Conservation (phyloP, 2,888 invertebrate genomes). For the Rhaphigaster nebulosa region DNA sequence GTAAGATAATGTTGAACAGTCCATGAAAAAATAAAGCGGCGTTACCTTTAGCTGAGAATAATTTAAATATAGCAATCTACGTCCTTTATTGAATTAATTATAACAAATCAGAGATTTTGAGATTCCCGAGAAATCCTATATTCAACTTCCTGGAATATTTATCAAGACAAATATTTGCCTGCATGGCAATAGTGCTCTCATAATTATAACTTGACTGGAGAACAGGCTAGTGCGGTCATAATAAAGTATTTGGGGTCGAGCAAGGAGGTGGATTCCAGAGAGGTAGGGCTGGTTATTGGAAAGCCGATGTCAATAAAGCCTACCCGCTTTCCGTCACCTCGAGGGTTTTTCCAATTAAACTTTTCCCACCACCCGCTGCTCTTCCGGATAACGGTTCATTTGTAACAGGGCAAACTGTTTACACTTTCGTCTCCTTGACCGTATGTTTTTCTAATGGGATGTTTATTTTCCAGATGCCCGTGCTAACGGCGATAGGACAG, state of each 20-base stretch:
- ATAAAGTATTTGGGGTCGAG: conserved; percentile 12
- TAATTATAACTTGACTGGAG: not conserved
- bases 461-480: not conserved
- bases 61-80: too few relatives aligned
- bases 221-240: conserved; percentile 17
- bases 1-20: too few relatives aligned
- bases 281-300: conserved; percentile 23
- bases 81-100: too few relatives aligned
- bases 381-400: not conserved
- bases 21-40: too few relatives aligned
- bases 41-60: too few relatives aligned
- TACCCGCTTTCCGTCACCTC: conserved; percentile 19
- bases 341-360: not conserved
- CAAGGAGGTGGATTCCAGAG: not conserved
- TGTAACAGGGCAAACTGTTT: not conserved
- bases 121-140: too few relatives aligned
- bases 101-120: too few relatives aligned
- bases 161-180: not conserved
- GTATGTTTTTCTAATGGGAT: not conserved
- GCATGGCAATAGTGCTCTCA: not conserved
- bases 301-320: conserved; percentile 31
- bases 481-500: not conserved
- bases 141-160: not conserved
- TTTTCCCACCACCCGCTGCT: not conserved
- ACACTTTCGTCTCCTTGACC: not conserved